phyloP scores from a whole-genome alignment of 2,797 vertebrate species.

The Sebastiscus albofasciatus region DNA sequence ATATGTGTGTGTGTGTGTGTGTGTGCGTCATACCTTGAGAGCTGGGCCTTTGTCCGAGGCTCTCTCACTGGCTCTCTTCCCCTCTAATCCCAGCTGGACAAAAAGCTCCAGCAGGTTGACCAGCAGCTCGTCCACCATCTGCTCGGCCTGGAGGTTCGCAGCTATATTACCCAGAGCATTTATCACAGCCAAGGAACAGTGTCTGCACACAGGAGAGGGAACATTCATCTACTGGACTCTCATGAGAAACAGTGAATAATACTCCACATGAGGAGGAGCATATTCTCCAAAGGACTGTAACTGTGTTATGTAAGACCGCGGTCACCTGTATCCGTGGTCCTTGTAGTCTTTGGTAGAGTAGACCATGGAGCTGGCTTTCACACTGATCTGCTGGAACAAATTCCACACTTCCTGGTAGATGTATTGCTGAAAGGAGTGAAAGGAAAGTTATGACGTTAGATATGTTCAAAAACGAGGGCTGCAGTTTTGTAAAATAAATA shows the following conservation, averaged over 20 bases:
- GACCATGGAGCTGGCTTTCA: conserved; percentile 97
- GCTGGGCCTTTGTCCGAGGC: conserved; percentile 95
- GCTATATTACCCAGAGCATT: conserved; percentile 97
- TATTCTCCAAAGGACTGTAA: not conserved
- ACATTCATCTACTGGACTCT: not conserved
- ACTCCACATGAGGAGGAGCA: too few relatives aligned
- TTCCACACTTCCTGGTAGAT: conserved; percentile 99
- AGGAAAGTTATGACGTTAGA: not conserved
- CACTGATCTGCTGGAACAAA: conserved; percentile 98
- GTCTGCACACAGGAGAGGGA: conserved; percentile 76
- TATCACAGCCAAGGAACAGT: conserved; percentile 97
- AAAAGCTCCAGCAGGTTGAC: conserved; percentile 98
- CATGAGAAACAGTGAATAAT: not conserved
- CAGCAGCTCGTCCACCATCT: conserved; percentile 95
- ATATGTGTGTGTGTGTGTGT: not conserved
- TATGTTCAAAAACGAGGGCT: too few relatives aligned
- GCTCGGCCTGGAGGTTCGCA: conserved; percentile 95
- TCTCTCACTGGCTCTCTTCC: conserved; percentile 95
- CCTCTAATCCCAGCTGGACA: conserved; percentile 96
- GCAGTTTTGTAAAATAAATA: not conserved
- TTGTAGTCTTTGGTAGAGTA: conserved; percentile 97
- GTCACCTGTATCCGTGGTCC: conserved; percentile 97
- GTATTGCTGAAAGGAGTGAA: conserved; percentile 88
- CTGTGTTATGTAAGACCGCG: not conserved
- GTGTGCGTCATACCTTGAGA: conserved; percentile 86